Percentiles rank a stretch among this genome's conserved stretches.
phyloP scores from a whole-genome alignment of 2,113 vertebrate genomes.

The Isichthys henryi region DNA sequence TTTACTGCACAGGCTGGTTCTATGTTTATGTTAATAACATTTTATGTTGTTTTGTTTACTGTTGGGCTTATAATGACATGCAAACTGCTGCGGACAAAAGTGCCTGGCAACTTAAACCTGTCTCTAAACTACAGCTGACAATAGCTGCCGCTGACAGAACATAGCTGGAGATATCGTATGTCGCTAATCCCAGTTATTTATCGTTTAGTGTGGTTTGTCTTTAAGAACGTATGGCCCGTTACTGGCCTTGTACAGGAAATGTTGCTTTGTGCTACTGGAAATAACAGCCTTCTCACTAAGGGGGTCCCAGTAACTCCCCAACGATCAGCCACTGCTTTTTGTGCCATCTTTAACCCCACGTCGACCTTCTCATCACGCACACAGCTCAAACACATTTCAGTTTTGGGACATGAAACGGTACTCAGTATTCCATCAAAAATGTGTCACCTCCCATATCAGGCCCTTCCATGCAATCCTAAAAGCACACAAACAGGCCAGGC shows the following conservation, averaged over 20 bases:
- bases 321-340: slow-evolving; percentile 37
- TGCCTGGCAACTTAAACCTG: neutral
- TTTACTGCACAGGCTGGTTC: neutral
- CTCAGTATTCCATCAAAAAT: slow-evolving; percentile 10
- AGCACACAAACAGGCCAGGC: neutral
- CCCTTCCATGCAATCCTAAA: neutral
- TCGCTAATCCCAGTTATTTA: neutral
- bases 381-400: slow-evolving; percentile 34
- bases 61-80: neutral
- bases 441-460: neutral
- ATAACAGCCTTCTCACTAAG: slow-evolving; percentile 58
- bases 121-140: neutral
- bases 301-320: slow-evolving; percentile 47
- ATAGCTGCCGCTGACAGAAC: neutral
- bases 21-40: neutral
- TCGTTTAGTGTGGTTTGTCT: slow-evolving; percentile 35
- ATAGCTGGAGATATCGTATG: neutral
- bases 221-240: slow-evolving; percentile 49
- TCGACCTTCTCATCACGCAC: slow-evolving; percentile 39
- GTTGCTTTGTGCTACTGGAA: slow-evolving; percentile 38
- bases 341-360: slow-evolving; percentile 49
- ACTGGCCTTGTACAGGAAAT: slow-evolving; percentile 41
- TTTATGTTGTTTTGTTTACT: neutral
- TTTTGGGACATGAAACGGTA: slow-evolving; percentile 38
- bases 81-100: neutral